Evolutionary conservation across 2,797 vertebrate genomes (phyloP), one percentile per base, ranked within the genome.

Genomic region (Melanogrammus aeglefinus): DNA sequence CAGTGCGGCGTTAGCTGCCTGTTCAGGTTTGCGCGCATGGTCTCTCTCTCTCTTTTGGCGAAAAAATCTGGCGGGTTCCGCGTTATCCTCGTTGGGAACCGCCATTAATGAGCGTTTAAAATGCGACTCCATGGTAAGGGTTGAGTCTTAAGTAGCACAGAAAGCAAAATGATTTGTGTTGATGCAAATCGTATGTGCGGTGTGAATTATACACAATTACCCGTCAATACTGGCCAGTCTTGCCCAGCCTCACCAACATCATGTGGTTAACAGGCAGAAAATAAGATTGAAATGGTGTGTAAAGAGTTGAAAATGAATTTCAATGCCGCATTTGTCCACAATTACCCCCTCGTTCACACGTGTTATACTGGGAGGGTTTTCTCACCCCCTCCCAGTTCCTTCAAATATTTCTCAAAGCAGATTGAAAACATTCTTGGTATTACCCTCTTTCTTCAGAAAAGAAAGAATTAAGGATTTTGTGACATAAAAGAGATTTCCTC

Each of bases 261-360:
- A 98, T 97, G 96, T 97, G 96, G 96, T 96, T 99, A 99, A 99
- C 96, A 98, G 95, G 96, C 97, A 99, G 96, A 98, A 99, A 99
- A 99, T 98, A 98, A 97, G 97, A 99, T 98, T 98, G 97, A 98
- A 98, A 99, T 99, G 96, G 96, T 98, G 96, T 96, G 96, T 97
- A 97, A 99, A 96, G 96, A 97, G 96, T 96, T 96, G 96, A 97
- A 97, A 98, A 99, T 97, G 96, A 98, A 98, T 98, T 98, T 99
- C 96, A 98, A 97, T 99, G 96, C 96, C 90, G 94, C 96, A 95
- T 99, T 99, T 99, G 97, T 98, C 96, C 96, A 96, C 96, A 99
- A 99, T 99, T 97, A 97, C 96, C 96, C 96, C 95, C 95, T 96
- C 95, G 95, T 97, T 97, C 96, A 97, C 96, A 98, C 96, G 94